Evolutionary conservation across 2,888 invertebrate genomes (phyloP), one percentile per base, ranked within the genome.

Genomic region (Amblyjoppa fuscipennis): DNA sequence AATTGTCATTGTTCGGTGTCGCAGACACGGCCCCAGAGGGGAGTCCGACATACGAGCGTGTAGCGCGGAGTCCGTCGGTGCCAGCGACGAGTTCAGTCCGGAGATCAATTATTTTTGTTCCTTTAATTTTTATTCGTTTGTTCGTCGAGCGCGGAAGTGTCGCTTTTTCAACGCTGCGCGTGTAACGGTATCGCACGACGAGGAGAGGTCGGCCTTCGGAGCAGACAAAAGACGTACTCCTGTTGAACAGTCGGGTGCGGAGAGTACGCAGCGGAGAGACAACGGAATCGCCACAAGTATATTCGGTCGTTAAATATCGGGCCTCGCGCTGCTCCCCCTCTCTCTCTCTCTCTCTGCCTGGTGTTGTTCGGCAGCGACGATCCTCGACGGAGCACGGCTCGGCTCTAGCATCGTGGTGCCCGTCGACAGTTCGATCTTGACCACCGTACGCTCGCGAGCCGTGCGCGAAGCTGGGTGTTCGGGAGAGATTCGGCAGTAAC

Each of bases 181-280:
- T 51, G 81, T 75, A 92, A 92, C 92, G 91, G 92, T 91, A 92
- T 92, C 87, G 88, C 85, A 75, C 38, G 86, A 89, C 90, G 88
- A 90, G 88, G 90, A 90, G 88, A 90, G 88, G 90, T 89, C 91
- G 92, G 91, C 92, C 93, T 93, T 93, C 92, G 89, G 85, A 83
- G 84, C 86, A 90, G 90, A 91, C 91, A 91, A 92, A 91, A 91
- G 90, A 88, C 89, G 75, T 87, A 70, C 85, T 81, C 51, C 78
- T 71, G 77, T 83, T 61, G 56, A 75, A 76, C n/a, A 71, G 81
- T 84, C 45, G 45, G 45, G 16, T 16, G 45, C 45, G 45, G 16
- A 49, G 45, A 53, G 64, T 88, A 88, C 87, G 89, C 89, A 88
- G 87, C 85, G 87, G 85, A 7, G 87, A 87, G 61, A 81, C 87